Percentiles rank a stretch among this genome's conserved stretches.
phyloP scores from a whole-genome alignment of 2,113 vertebrate species.

The Pseudolaguvia tuberculata region DNA sequence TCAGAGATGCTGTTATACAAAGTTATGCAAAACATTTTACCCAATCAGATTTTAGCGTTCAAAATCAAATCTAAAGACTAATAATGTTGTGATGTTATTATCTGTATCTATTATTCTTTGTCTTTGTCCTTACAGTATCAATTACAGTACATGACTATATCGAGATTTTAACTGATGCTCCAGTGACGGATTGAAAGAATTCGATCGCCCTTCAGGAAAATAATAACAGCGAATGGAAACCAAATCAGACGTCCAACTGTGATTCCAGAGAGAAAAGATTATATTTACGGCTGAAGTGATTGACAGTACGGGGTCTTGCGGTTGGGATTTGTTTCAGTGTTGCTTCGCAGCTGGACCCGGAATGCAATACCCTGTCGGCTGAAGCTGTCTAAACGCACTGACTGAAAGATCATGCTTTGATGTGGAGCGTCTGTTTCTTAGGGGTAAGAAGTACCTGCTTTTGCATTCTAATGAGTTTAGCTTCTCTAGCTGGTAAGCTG shows the following conservation, averaged over 20 bases:
- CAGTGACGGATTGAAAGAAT: not conserved
- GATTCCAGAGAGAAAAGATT: not conserved
- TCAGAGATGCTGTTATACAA: too few species aligned
- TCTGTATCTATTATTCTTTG: too few species aligned
- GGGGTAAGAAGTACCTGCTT: not conserved
- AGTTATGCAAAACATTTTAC: too few species aligned
- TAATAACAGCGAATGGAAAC: conserved; percentile 12
- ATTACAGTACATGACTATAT: too few species aligned
- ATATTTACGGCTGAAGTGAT: not conserved
- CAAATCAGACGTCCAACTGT: not conserved
- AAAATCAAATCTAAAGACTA: too few species aligned
- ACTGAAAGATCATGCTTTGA: not conserved
- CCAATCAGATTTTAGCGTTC: too few species aligned
- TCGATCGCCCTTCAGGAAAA: not conserved
- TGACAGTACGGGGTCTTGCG: not conserved
- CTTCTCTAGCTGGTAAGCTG: not conserved
- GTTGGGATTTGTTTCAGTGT: not conserved
- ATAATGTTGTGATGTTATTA: too few species aligned
- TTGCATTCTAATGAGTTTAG: not conserved
- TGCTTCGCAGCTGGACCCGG: not conserved
- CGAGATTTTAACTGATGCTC: not conserved
- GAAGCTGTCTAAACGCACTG: not conserved
- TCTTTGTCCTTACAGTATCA: too few species aligned
- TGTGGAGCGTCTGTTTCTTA: not conserved
- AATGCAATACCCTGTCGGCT: conserved; percentile 15